Conservation (phyloP, 2,113 vertebrate species). For the Cottus gobio region DNA sequence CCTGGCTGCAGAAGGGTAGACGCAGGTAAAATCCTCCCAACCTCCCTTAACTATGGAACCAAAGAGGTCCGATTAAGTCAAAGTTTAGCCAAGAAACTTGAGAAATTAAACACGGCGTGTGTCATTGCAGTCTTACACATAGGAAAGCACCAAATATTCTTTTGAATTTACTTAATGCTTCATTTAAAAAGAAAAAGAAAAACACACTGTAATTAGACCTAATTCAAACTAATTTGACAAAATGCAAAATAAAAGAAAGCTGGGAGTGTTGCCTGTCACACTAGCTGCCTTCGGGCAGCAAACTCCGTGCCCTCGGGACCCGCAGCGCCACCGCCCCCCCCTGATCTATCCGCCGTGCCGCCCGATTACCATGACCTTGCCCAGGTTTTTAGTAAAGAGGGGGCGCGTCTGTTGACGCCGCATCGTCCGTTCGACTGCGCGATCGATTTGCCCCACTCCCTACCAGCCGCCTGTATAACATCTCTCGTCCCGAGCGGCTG, state of each 20-base stretch:
- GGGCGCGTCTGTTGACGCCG: too few relatives aligned
- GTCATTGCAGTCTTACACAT: neutral
- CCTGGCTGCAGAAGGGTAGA: conserved; percentile 18
- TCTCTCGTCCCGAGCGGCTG: too few relatives aligned
- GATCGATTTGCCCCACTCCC: too few relatives aligned
- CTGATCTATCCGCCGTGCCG: too few relatives aligned
- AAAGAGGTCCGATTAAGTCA: conserved; percentile 31
- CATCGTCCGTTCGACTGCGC: too few relatives aligned
- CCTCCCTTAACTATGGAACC: conserved; percentile 4
- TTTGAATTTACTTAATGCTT: neutral
- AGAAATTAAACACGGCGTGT: conserved; percentile 26
- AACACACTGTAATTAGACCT: conserved; percentile 12
- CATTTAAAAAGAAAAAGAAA: neutral
- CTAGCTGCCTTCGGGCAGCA: too few relatives aligned
- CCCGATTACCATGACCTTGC: too few relatives aligned
- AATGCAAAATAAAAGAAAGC: conserved; percentile 32
- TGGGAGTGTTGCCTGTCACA: too few relatives aligned
- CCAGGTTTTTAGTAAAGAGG: too few relatives aligned
- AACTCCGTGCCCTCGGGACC: too few relatives aligned
- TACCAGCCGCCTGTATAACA: too few relatives aligned
- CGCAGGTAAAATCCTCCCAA: conserved; percentile 38
- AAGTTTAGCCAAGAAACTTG: conserved; percentile 1
- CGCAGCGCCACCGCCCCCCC: too few relatives aligned
- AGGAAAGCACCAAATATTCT: neutral
- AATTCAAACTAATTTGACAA: conserved; percentile 19